Base-by-base conservation (phyloP, 23 tunicate genomes). In the Oikopleura albicans region DNA sequence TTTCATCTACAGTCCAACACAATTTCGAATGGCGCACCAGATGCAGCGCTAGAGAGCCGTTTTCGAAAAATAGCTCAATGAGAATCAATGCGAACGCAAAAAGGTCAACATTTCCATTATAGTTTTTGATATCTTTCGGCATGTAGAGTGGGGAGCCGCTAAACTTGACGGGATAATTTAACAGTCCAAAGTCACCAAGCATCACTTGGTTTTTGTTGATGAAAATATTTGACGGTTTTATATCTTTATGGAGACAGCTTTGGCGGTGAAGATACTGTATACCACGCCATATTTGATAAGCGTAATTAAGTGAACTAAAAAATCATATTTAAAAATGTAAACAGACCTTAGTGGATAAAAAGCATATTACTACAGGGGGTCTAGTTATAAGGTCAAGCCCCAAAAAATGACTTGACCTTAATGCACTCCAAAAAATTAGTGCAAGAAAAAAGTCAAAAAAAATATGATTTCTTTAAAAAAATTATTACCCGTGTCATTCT, bases 191-290 rank as follows among this genome's bases (percentile, higher is more conserved):
- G 83, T 95, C 99, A 0, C 99, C 99, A 28, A 95, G 92, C 79
- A 91, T 90, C 1, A 90, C 99, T 31, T 88, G 76, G n/a, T 91
- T 91, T 75, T 95, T 92, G 27, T 95, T 88, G 84, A 95, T 95
- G 86, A 95, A 95, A 28, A 95, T 91, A 76, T 95, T 95, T 66
- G 96, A 92, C 4, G 99, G 99, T 49, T 95, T 95, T 85, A 95
- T 95, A 76, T 95, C 99, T 33, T 96, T 91, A 85, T 95, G 99
- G 31, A 2, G 2, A 22, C 28, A 29, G 2, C 37, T 29, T 71
- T 71, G 28, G 28, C 31, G 37, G 79, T 16, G 27, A 16, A 71
- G 79, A 71, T 71, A 49, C 22, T 49, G 12, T 49, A 49, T 49
- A 49, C 63, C 63, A 22, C 63, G 12, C 63, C 63, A 49, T 49